phyloP scores from a whole-genome alignment of 2,888 invertebrate genomes.

The Drosophila parthenogenetica region DNA sequence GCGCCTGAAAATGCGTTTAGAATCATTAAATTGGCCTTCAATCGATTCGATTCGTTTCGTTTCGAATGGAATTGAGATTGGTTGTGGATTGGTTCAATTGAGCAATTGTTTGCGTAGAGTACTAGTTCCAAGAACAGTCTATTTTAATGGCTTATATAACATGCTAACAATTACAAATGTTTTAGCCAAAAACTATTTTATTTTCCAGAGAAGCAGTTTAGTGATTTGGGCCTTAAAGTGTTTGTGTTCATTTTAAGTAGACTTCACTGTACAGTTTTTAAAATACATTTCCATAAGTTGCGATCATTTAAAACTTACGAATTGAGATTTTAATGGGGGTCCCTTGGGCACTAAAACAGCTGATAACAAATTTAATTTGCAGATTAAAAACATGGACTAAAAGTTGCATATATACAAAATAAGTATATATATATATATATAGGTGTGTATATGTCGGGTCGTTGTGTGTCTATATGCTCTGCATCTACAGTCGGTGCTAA shows the following conservation, averaged over 20 bases:
- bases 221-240: background rate
- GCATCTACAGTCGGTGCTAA: slow-evolving; percentile 63
- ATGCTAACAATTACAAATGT: too few relatives aligned
- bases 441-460: slow-evolving; percentile 1
- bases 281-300: background rate
- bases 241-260: background rate
- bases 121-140: slow-evolving; percentile 1
- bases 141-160: background rate
- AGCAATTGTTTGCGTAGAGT: slow-evolving; percentile 11
- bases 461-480: slow-evolving; percentile 34
- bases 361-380: slow-evolving; percentile 25
- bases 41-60: slow-evolving; percentile 29
- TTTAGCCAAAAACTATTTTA: too few relatives aligned
- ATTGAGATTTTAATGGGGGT: background rate
- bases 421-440: slow-evolving; percentile 14
- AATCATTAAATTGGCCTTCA: slow-evolving; percentile 68
- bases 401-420: background rate
- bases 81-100: slow-evolving; percentile 7
- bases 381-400: slow-evolving; percentile 23
- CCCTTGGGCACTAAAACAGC: background rate
- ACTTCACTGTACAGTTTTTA: background rate
- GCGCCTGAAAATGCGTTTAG: slow-evolving; percentile 56
- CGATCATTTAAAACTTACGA: background rate
- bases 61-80: slow-evolving; percentile 14
- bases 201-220: too few relatives aligned